Evolutionary conservation across 2,888 invertebrate species (phyloP), one percentile per base, ranked within the genome.

Genomic region (Acanthosepion pharaonis): DNA sequence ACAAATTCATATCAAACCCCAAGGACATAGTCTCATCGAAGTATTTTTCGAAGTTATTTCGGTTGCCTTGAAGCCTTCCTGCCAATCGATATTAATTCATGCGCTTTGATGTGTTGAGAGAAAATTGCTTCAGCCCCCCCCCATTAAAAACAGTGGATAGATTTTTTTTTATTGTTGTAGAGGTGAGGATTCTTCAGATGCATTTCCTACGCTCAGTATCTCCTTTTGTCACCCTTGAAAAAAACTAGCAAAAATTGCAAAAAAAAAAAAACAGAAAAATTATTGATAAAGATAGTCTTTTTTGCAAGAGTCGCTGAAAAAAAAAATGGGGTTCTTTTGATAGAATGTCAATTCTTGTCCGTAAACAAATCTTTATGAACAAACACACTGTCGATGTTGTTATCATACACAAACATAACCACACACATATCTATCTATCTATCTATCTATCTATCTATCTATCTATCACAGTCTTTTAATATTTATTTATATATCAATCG

Each of bases 21-120:
- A 78, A 78, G 78, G 78, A 78, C 78, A n/a, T 33, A 11, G 78
- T 18, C 78, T 4, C 78, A 78, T n/a, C n/a, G 78, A 78, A 78
- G n/a, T 78, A n/a, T 78, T 78, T 78, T 78, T 78, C 78, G 78
- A 78, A 78, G n/a, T n/a, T 33, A 78, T 78, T 78, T 78, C 78
- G 78, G 78, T 9, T 78, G 78, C 78, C 78, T 78, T 78, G 78
- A 78, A 78, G 78, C 33, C 78, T 78, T 78, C 78, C 78, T 78
- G 78, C 11, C 78, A 33, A 78, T 78, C n/a, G n/a, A 78, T 78
- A 78, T 78, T 78, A n/a, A 15, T 78, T 78, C 78, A 78, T 78
- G 78, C 18, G 78, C 78, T n/a, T 78, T 18, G n/a, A 78, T 33
- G n/a, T n/a, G 78, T n/a, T 4, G n/a, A 78, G 78, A 78, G 78